These are phyloP conservation scores for Cinara cedri DNA, from an alignment of 2,888 invertebrate species.

Conservation along the genomic window DNA sequence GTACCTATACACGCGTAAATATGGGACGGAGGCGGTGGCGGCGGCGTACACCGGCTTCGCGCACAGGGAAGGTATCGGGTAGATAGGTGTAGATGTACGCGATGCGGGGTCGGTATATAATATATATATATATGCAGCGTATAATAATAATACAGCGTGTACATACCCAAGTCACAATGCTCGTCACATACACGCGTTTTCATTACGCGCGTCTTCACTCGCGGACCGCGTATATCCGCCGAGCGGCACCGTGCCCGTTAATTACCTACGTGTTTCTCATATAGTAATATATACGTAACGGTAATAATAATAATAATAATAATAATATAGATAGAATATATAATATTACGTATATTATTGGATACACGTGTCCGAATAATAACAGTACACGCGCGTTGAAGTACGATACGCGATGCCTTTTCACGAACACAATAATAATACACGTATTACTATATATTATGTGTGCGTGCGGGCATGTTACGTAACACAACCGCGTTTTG, in stretches of 20 bases:
- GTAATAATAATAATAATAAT: too few relatives aligned
- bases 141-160: not conserved
- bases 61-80: not conserved
- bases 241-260: slow-evolving; percentile 1
- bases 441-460: too few relatives aligned
- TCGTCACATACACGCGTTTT: slow-evolving; percentile 48
- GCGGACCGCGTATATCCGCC: not conserved
- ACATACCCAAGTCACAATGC: slow-evolving; percentile 39
- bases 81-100: not conserved
- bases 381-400: not conserved
- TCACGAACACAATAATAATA: too few relatives aligned
- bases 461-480: too few relatives aligned
- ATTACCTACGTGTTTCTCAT: slow-evolving; percentile 27
- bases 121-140: too few relatives aligned
- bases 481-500: too few relatives aligned
- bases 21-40: not conserved
- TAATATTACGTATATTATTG: slow-evolving; percentile 3
- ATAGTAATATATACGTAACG: too few relatives aligned
- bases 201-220: slow-evolving; percentile 40
- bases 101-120: too few relatives aligned
- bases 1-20: not conserved
- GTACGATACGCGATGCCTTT: too few relatives aligned
- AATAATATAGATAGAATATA: too few relatives aligned
- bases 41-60: too few relatives aligned
- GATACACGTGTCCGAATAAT: not conserved